phyloP scores from a whole-genome alignment of 2,113 vertebrate species.

The Agelaius phoeniceus region DNA sequence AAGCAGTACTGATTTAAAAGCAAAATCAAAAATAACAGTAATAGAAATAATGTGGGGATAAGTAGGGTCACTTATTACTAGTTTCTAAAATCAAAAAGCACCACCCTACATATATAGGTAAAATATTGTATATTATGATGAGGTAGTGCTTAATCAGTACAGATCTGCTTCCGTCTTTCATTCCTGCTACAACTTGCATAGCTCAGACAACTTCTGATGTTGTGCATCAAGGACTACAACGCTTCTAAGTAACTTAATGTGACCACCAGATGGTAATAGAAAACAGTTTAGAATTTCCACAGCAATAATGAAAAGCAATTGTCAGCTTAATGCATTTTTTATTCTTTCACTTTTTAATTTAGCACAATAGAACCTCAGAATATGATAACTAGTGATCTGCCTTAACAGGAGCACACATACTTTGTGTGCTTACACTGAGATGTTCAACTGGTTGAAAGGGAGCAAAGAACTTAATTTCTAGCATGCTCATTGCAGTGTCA shows the following conservation, averaged over 20 bases:
- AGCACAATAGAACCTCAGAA: background rate
- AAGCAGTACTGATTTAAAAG: background rate
- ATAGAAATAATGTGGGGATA: background rate
- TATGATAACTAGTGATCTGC: background rate
- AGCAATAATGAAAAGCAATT: background rate
- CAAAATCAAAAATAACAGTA: background rate
- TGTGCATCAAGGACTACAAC: background rate
- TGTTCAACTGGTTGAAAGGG: background rate
- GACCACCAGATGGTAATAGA: slow-evolving; percentile 54
- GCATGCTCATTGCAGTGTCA: background rate
- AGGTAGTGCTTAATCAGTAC: background rate
- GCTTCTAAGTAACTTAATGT: background rate
- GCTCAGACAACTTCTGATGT: background rate
- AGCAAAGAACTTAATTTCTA: background rate
- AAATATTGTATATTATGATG: background rate
- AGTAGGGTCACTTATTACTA: background rate
- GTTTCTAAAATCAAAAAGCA: background rate
- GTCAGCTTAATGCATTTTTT: background rate
- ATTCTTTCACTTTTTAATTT: background rate
- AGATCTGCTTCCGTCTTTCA: background rate
- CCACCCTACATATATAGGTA: background rate
- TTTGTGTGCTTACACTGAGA: background rate
- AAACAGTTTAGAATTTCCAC: background rate
- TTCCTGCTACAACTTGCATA: background rate
- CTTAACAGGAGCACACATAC: background rate